phyloP scores from a whole-genome alignment of 2,888 invertebrate species.

The Andrena chrysosceles region DNA sequence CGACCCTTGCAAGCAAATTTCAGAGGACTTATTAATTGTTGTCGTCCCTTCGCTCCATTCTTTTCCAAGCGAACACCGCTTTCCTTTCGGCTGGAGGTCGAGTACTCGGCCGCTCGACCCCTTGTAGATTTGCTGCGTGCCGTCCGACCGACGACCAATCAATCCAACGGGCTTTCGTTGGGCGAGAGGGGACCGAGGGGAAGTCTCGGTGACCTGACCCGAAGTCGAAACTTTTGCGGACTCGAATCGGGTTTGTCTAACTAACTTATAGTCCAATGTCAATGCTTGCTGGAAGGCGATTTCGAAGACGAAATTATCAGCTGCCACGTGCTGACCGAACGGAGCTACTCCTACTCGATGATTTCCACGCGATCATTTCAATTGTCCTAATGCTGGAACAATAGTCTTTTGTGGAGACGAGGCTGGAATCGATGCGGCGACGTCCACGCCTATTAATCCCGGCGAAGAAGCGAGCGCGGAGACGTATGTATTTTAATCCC shows the following conservation, averaged over 20 bases:
- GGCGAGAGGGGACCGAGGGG: not conserved
- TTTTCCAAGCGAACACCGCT: constrained; percentile 13
- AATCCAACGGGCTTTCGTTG: constrained; percentile 46
- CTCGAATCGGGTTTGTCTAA: too few relatives aligned
- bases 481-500: constrained; percentile 36
- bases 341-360: too few relatives aligned
- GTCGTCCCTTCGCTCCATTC: not conserved
- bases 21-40: constrained; percentile 40
- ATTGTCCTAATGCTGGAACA: too few relatives aligned
- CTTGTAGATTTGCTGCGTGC: constrained; percentile 38
- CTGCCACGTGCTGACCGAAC: too few relatives aligned
- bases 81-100: constrained; percentile 23
- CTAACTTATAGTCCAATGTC: too few relatives aligned
- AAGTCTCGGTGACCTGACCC: constrained; percentile 9
- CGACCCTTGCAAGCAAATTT: constrained; percentile 7
- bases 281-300: too few relatives aligned
- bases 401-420: too few relatives aligned
- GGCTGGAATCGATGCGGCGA: not conserved
- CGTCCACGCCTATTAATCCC: constrained; percentile 42
- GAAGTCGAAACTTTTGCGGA: constrained; percentile 1
- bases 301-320: too few relatives aligned
- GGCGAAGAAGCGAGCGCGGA: constrained; percentile 6
- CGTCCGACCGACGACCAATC: constrained; percentile 32
- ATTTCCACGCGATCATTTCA: too few relatives aligned
- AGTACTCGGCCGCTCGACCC: constrained; percentile 33